A percentile compares a stretch with the other conserved stretches of the same genome.
Evolutionary conservation across 2,113 vertebrate species (phyloP).

Genomic region (Xerus inauris): DNA sequence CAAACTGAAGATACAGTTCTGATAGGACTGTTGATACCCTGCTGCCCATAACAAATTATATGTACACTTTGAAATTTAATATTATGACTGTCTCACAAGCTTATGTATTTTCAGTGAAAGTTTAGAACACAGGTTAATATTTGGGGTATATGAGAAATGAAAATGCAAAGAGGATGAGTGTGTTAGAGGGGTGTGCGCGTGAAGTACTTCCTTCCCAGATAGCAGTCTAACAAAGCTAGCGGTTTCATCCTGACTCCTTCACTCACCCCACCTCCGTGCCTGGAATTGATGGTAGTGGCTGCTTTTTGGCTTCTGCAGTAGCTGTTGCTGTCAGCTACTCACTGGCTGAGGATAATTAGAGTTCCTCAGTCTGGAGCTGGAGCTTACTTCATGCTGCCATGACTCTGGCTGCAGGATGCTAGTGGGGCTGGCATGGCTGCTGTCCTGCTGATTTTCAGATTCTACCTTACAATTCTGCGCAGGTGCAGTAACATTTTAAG

Average conservation of each 20-base stretch:
- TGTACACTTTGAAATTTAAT: background rate
- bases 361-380: background rate
- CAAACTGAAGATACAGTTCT: background rate
- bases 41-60: background rate
- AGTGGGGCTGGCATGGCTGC: background rate
- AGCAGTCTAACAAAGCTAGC: background rate
- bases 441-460: constrained; percentile 23
- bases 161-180: background rate
- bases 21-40: background rate
- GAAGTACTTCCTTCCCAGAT: constrained; percentile 44
- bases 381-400: accelerated
- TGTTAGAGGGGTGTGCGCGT: background rate
- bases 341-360: constrained; percentile 22
- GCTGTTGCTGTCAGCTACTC: background rate
- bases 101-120: constrained; percentile 2
- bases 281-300: background rate
- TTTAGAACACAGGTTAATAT: background rate
- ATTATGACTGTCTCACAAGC: background rate
- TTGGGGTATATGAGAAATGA: background rate
- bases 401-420: background rate
- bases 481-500: background rate
- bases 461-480: background rate
- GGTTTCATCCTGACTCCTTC: background rate
- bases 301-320: background rate
- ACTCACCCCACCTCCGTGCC: accelerated